Base-by-base conservation (phyloP, 2,797 vertebrate species). In the Pseudochromis fuscus region DNA sequence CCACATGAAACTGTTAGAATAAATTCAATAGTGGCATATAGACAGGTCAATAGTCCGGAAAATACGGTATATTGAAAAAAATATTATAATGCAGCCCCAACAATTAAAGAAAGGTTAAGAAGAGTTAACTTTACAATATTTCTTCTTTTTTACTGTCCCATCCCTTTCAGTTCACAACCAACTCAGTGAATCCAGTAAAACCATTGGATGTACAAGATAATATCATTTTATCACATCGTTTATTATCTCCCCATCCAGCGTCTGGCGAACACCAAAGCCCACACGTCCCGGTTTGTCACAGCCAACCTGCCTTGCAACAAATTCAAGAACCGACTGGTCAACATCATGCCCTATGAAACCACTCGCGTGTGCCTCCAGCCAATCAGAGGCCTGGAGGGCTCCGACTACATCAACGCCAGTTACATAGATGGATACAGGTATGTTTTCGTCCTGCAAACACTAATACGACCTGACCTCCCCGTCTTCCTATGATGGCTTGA, bases 261-360 rank as follows among this genome's bases (percentile, higher is more conserved):
- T 25, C 94, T 99, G 31, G 97, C 98, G 77, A 99, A 97, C 93
- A 96, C 96, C 87, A 99, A 98, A 92, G 97, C 97, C 61, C 97
- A 98, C 94, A 98, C 97, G 0, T 98, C 97, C 49, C 94, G 98
- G 75, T 99, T 99, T 71, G 95, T 99, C 91, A 99, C 96, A 2
- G 98, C 98, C 94, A 99, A 99, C 88, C 95, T 99, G 78, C 97
- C 97, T 6, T 98, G 97, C 92, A 99, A 99, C 96, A 99, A 99
- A 86, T 99, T 99, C 93, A 99, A 99, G 93, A 99, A 99, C 83
- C 96, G 98, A 83, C 95, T 99, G 62, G 98, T 99, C 44, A 99
- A 99, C 94, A 98, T 98, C 91, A 98, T 99, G 98, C 98, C 98
- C 5, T 99, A 98, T 0, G 98, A 99, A 92, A 97, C 95, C 78